Percentiles rank a stretch among this genome's conserved stretches.
Evolutionary conservation across 2,113 vertebrate species (phyloP).

Genomic region (Oceanodroma tethys): DNA sequence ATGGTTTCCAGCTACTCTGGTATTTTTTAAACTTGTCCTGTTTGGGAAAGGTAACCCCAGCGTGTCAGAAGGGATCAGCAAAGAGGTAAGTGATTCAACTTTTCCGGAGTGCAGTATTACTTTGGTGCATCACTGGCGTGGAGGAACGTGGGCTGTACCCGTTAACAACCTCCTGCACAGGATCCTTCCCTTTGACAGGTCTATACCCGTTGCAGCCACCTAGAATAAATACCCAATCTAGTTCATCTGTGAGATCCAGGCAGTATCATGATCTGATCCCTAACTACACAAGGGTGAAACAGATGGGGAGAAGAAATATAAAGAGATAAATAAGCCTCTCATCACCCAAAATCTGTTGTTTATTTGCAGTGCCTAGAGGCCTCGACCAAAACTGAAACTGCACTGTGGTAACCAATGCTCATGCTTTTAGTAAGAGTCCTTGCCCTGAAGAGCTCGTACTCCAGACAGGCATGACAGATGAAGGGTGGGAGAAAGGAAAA

Average conservation of each 20-base stretch:
- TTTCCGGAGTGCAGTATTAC: accelerated
- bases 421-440: neutral
- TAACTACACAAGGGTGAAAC: neutral
- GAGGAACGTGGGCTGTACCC: neutral
- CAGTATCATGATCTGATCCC: accelerated
- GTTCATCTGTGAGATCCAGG: neutral
- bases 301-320: neutral
- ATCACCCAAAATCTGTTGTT: neutral
- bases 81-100: neutral
- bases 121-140: neutral
- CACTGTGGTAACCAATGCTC: neutral
- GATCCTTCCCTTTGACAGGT: neutral
- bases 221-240: neutral
- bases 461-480: constrained; percentile 54
- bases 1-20: neutral
- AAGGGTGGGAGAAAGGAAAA: constrained; percentile 61
- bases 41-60: neutral
- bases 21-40: neutral
- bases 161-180: accelerated
- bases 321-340: neutral
- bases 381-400: neutral
- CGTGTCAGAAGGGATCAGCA: neutral
- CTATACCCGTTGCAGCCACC: neutral
- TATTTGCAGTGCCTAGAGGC: neutral
- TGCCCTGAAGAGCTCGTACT: constrained; percentile 23